Base-by-base conservation (phyloP, 1,140 invertebrate species). In the Camponotus pennsylvanicus region DNA sequence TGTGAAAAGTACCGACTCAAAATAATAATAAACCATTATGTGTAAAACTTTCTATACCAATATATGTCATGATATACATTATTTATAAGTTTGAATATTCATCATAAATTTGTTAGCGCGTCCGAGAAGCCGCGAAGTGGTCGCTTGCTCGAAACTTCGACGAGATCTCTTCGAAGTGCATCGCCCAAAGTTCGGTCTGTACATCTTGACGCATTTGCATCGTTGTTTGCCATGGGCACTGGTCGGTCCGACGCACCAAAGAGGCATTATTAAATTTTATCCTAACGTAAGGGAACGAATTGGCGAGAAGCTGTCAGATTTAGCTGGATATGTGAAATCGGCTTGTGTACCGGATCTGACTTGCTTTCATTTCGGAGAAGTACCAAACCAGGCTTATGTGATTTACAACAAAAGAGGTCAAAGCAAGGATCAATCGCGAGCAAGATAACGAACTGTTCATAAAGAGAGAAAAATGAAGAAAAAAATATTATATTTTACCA, bases 151-250 rank as follows among this genome's bases (percentile, higher is more conserved):
- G 11, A 85, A 73, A 40, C 21, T 78, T 11, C 78, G 88, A 6
- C 80, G 52, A 45, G 13, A 45, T 9, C 59, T 85, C 21, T 32
- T 79, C 49, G 70, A 78, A 2, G 64, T 37, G 11, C 63, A 82
- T 66, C 57, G 61, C 1, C 27, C 80, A 4, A 61, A 84, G 11
- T 88, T 87, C 32, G 80, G 42, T 2, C 27, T 1, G 32, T 34
- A 61, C 8, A 18, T 52, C 11, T 52, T n/a, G 52, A 64, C 52
- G 2, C 79, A 66, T 15, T 42, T 90, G 42, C 80, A 85, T 42
- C 70, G 21, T 6, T 69, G 85, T 70, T 77, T 87, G n/a, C 85
- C 88, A 0, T 90, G 86, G 88, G 8, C 63, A 3, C 89, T 66
- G 32, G 49, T 90, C 18, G 27, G 49, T 15, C 80, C 79, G 0